Evolutionary conservation across 2,113 vertebrate genomes (phyloP).

Genomic region (Patagioenas fasciata): DNA sequence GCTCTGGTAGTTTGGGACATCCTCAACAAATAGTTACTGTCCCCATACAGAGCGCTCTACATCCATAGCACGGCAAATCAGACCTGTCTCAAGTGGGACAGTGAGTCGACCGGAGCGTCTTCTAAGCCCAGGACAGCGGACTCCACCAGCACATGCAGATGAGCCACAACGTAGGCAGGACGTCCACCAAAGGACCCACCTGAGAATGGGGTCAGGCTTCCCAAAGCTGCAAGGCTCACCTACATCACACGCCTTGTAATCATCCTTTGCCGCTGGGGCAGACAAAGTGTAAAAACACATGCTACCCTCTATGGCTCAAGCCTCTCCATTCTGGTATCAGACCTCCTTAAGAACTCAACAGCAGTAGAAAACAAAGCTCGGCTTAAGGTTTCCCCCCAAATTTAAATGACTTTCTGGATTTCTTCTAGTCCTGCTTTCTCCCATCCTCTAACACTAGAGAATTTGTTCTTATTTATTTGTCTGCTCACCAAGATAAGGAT

Average conservation of each 20-base stretch:
- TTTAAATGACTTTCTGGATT: background rate
- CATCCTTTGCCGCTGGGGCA: background rate
- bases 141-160: background rate
- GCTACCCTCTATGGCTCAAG: background rate
- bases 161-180: background rate
- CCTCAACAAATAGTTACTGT: background rate
- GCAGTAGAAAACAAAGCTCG: background rate
- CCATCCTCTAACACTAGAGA: background rate
- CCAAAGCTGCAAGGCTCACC: background rate
- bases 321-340: background rate
- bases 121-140: background rate
- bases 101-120: background rate
- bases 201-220: background rate
- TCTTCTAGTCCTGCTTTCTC: background rate
- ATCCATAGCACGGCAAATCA: background rate
- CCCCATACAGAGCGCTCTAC: background rate
- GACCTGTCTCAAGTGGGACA: background rate
- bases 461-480: background rate
- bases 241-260: background rate
- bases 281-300: background rate
- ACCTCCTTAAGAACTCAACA: background rate
- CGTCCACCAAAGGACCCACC: background rate
- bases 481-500: background rate
- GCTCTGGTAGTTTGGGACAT: background rate
- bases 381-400: background rate